These are phyloP conservation scores for Argyrosomus regius DNA, from an alignment of 2,797 vertebrate species.

Conservation along the genomic window DNA sequence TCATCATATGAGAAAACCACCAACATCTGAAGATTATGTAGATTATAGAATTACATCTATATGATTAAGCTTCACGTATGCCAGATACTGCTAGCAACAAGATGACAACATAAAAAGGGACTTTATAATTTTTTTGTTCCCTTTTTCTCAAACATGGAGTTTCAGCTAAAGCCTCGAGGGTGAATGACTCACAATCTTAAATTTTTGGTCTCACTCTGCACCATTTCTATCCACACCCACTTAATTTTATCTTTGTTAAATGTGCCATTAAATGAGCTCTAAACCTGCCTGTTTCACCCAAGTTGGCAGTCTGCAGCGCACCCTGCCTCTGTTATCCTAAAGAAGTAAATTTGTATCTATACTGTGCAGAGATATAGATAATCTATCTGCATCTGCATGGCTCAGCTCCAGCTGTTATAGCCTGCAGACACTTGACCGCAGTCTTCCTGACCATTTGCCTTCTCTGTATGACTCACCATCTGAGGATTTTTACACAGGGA, in stretches of 20 bases:
- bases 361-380: conserved; percentile 22
- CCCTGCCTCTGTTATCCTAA: not conserved
- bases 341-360: conserved; percentile 26
- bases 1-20: conserved; percentile 38
- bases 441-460: conserved; percentile 69
- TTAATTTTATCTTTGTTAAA: conserved; percentile 42
- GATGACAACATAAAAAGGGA: conserved; percentile 5
- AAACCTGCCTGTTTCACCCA: conserved; percentile 1
- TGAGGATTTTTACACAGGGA: conserved; percentile 70
- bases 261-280: conserved; percentile 44
- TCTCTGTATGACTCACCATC: conserved; percentile 73
- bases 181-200: conserved; percentile 45
- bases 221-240: conserved; percentile 28
- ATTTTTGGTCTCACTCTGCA: conserved; percentile 23
- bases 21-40: conserved; percentile 36
- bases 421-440: conserved; percentile 68
- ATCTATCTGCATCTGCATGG: conserved; percentile 32
- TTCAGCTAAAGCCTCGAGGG: conserved; percentile 6
- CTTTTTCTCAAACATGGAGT: conserved; percentile 7
- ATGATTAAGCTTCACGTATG: conserved; percentile 16
- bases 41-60: not conserved
- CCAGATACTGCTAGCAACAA: not conserved
- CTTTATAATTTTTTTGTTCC: conserved; percentile 22
- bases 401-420: conserved; percentile 39
- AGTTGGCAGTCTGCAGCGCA: not conserved